Conservation (phyloP, 2,797 vertebrate genomes). For the Balearica regulorum region DNA sequence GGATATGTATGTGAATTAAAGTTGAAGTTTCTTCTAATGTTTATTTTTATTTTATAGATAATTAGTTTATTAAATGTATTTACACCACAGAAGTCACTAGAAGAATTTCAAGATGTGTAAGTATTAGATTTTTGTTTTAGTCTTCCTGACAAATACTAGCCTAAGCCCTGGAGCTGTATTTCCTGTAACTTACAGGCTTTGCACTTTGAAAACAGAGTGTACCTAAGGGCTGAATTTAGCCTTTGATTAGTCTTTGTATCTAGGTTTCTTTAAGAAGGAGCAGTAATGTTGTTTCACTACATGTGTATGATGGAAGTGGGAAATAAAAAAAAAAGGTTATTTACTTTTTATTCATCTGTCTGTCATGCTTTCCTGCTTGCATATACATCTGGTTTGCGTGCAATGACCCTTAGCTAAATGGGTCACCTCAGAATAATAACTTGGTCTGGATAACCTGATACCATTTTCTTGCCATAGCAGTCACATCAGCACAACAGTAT, state of each 20-base stretch:
- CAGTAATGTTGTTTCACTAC: not conserved
- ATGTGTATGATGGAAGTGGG: not conserved
- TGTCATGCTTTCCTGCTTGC: not conserved
- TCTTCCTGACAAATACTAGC: not conserved
- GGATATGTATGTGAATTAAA: not conserved
- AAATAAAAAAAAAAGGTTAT: not conserved
- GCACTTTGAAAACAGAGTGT: not conserved
- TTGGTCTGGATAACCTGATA: not conserved
- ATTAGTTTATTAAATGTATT: constrained; percentile 98
- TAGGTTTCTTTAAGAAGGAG: not conserved
- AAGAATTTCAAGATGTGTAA: constrained; percentile 99
- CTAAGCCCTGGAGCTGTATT: not conserved
- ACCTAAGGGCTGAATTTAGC: not conserved
- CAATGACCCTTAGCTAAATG: not conserved
- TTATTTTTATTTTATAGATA: constrained; percentile 82
- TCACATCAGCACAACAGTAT: not conserved
- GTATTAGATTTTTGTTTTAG: constrained; percentile 61
- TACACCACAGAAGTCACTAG: constrained; percentile 96
- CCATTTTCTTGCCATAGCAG: not conserved
- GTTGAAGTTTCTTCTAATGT: not conserved
- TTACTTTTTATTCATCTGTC: not conserved
- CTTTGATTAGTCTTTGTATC: not conserved
- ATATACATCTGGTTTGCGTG: not conserved
- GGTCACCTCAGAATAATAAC: not conserved
- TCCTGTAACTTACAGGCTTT: not conserved